Evolutionary conservation across 2,888 invertebrate genomes (phyloP), one percentile per base, ranked within the genome.

Genomic region (Unio delphinus): DNA sequence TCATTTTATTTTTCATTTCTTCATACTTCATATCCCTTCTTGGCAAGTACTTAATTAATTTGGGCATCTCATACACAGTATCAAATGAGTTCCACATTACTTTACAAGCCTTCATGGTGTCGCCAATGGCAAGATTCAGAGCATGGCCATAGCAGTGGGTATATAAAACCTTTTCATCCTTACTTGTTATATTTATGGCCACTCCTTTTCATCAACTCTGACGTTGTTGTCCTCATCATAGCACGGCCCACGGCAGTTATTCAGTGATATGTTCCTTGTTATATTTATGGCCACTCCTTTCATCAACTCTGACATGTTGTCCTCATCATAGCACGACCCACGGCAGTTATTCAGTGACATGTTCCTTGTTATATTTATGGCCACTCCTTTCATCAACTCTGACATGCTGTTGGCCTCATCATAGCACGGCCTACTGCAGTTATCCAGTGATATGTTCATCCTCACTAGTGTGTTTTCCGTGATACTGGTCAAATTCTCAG

Each of bases 381-480:
- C 74, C 4, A 79, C 76, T 15, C 80, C 76, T 8, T 63, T 64
- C 59, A 71, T 76, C 58, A 64, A 60, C 26, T 71, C 76, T 18
- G 73, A 65, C 76, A 80, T 80, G 28, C 69, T 72, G 55, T 67
- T 70, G 15, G 79, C 77, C n/a, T 67, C 73, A 67, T 76, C 77
- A 45, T 80, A 79, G 55, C 75, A 75, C 59, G 74, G 77, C 8
- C 79, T 76, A 60, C 73, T 67, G 55, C 77, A 75, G 15, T 74
- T 76, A 28, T 30, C 65, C n/a, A 81, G 30, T 20, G 67, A 60
- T 7, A 79, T 58, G 20, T 68, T 67, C 73, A 78, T 66, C 45
- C 76, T 64, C 3, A 78, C 56, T 11, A 80, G 34, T 4, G 66
- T 65, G 69, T 80, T 74, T 59, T 76, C 45, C 34, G 73, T 78